Base-by-base conservation (phyloP, 2,113 vertebrate genomes). In the Sebastes fasciatus region DNA sequence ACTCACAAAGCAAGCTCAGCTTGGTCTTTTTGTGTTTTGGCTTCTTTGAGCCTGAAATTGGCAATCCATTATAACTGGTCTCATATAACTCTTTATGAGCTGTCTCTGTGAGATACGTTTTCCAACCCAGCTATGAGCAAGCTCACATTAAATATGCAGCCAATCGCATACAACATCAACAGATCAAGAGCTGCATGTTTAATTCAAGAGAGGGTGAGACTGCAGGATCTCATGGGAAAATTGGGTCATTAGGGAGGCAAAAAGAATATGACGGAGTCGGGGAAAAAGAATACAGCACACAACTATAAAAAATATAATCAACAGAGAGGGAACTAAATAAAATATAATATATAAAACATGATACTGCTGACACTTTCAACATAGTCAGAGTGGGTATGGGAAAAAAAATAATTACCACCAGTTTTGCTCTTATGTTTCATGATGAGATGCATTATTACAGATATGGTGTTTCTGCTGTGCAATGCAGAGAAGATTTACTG, bases 141-240 rank as follows among this genome's bases (percentile, higher is more conserved):
- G 42, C 23, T 76, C n/a, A 71, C 42, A 73, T 81, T 54, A 60
- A 82, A 80, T 6, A 76, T 54, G 76, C 71, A 75, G 45, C 60
- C n/a, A 57, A 74, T 67, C 21, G 26, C 14, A 58, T 12, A 60
- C 14, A 52, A 79, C 76, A 79, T 77, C 46, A 73, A 69, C 55
- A 73, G 54, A 72, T 75, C 60, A 65, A 74, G 75, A 78, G 65
- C 65, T 58, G 65, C 42, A 77, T 74, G 54, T 66, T 83, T 57
- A 67, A 76, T 76, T 79, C 48, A 76, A 23, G 48, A 76, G 45
- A 48, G 10, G 1, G 46, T 21, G 43, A 83, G 51, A 21, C 12
- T 13, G 26, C 26, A 66, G 5, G 78, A 43, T 23, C 74, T 70
- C 45, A 16, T 57, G 62, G 83, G 84, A 70, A 80, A 85, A 83